Base-by-base conservation (phyloP, 2,113 vertebrate species). In the Sinocyclocheilus rhinocerous region DNA sequence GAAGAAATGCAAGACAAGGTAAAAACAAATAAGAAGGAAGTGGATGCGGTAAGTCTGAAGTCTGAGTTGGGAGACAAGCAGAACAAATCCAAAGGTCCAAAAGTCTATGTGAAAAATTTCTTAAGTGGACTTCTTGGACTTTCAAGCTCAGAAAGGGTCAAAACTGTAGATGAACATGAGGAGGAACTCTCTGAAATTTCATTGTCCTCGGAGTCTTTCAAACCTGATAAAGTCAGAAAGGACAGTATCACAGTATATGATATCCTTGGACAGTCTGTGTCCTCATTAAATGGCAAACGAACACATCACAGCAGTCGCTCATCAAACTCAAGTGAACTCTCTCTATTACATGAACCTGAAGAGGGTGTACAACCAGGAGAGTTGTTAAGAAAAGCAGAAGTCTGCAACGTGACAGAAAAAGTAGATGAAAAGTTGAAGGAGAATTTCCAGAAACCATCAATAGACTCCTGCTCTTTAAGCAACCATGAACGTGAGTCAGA, bases 241-340 rank as follows among this genome's bases (percentile, higher is more conserved):
- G 87, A 91, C 50, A 80, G 76, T 7, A 29, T 77, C 16, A 84
- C 61, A 69, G 22, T 86, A 1, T 6, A 81, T 39, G 90, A 94
- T 84, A 90, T 52, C 18, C 87, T 87, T 15, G 87, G 79, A 45
- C 79, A 81, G n/a, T 87, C 91, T 33, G 91, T 92, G 12, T 78
- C 90, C 5, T 73, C 91, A 0, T 69, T 89, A 7, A 92, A 93
- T 80, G 87, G 89, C 6, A 20, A 90, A 75, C 90, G 90, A 12
- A 90, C 91, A 22, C 92, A 94, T 81, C 91, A 93, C 65, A 82
- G 87, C 24, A 93, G 92, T 84, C 45, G 81, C 81, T 92, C 91
- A 24, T 93, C 93, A 8, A 93, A 92, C n/a, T 93, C 91, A 91
- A 13, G 92, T 87, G 88, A 93, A 91, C 55, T 72, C 82, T 10